Conservation (phyloP, 2,888 invertebrate species). For the Sarcophaga rosellei region DNA sequence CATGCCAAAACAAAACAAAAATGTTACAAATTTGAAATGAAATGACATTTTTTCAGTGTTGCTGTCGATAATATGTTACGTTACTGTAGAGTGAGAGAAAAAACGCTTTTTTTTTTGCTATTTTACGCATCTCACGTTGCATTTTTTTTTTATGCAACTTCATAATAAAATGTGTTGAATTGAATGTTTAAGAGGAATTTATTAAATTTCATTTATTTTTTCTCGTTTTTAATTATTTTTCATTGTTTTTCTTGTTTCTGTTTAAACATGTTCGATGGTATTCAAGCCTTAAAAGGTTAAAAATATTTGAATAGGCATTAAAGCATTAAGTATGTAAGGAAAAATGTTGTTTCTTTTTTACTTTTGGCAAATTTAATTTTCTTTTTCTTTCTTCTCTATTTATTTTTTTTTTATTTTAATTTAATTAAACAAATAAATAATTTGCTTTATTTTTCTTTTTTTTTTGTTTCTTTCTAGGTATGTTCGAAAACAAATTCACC, state of each 20-base stretch:
- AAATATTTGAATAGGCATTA: not conserved
- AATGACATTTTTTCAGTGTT: not conserved
- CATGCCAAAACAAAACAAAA: not conserved
- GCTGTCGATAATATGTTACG: slow-evolving; percentile 2
- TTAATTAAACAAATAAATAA: too few relatives aligned
- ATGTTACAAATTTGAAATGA: slow-evolving; percentile 33
- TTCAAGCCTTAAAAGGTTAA: not conserved
- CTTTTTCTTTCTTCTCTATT: too few relatives aligned
- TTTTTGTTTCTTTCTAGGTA: slow-evolving; percentile 55
- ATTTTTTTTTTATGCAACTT: too few relatives aligned
- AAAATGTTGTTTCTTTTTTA: too few relatives aligned
- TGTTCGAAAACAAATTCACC: slow-evolving; percentile 27
- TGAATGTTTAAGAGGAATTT: not conserved
- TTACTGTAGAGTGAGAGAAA: not conserved
- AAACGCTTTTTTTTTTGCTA: too few relatives aligned
- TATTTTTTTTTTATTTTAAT: too few relatives aligned
- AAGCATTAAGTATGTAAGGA: not conserved
- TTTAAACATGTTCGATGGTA: not conserved
- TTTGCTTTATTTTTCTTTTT: too few relatives aligned
- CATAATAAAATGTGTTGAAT: too few relatives aligned
- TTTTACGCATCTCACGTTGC: too few relatives aligned
- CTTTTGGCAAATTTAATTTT: too few relatives aligned
- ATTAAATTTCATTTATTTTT: not conserved
- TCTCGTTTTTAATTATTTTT: not conserved
- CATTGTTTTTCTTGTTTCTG: not conserved